Percentiles rank a stretch among this genome's conserved stretches.
Evolutionary conservation across 2,113 vertebrate species (phyloP).

Genomic region (Elephas maximus): DNA sequence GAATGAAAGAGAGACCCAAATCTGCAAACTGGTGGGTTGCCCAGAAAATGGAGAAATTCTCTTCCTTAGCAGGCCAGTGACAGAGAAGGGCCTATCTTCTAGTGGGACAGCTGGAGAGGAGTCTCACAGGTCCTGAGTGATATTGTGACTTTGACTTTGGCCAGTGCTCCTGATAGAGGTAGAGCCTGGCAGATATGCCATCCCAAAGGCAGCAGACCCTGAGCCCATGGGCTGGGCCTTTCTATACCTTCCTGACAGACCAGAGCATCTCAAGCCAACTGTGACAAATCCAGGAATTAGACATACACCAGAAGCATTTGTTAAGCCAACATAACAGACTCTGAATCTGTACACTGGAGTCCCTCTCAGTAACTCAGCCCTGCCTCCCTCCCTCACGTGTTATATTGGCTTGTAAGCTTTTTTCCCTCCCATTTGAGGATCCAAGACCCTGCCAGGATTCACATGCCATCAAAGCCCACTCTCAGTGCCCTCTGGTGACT

Average conservation of each 20-base stretch:
- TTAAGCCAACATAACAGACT: not conserved
- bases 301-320: not conserved
- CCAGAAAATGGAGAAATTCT: conserved; percentile 52
- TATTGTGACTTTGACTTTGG: not conserved
- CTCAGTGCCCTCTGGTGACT: conserved; percentile 85
- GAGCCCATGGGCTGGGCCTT: not conserved
- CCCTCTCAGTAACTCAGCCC: not conserved
- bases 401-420: conserved; percentile 49
- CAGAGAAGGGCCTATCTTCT: not conserved
- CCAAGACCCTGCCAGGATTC: conserved; percentile 69
- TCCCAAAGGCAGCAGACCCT: not conserved
- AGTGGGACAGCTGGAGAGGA: not conserved
- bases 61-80: conserved; percentile 56
- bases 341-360: conserved; percentile 33
- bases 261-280: conserved; percentile 23
- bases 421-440: conserved; percentile 30
- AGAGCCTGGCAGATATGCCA: not conserved
- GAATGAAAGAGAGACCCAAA: conserved; percentile 69
- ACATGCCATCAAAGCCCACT: conserved; percentile 85
- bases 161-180: not conserved
- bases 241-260: not conserved
- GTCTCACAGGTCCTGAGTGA: not conserved
- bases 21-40: conserved; percentile 73
- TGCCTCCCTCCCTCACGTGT: not conserved
- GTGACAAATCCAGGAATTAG: not conserved